These are phyloP conservation scores for Myotis myotis DNA, from an alignment of 2,797 vertebrate genomes.

Conservation along the genomic window DNA sequence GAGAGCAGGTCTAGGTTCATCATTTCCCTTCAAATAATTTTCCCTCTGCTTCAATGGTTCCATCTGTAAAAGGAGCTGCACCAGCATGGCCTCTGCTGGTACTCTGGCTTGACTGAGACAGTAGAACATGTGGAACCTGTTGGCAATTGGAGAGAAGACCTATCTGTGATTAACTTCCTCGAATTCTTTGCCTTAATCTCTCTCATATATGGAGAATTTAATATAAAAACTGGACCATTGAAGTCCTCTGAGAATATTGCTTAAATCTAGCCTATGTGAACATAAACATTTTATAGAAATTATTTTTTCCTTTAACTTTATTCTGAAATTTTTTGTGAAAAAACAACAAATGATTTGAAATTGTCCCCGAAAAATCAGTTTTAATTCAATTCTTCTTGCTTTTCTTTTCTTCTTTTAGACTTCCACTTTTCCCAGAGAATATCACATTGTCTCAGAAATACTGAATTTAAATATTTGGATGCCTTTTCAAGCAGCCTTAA, in stretches of 20 bases:
- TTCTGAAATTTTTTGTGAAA: not conserved
- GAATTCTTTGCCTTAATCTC: not conserved
- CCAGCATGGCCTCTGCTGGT: not conserved
- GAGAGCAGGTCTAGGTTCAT: not conserved
- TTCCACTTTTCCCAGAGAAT: not conserved
- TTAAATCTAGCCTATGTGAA: not conserved
- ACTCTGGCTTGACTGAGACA: not conserved
- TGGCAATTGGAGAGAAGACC: not conserved
- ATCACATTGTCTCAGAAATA: not conserved
- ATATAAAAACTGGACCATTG: not conserved
- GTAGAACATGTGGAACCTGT: not conserved
- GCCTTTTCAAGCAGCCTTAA: constrained; percentile 3
- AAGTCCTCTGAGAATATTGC: not conserved
- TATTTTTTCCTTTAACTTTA: not conserved
- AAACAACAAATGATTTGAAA: not conserved
- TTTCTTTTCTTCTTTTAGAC: not conserved
- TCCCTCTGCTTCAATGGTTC: not conserved
- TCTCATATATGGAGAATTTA: not conserved
- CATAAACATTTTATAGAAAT: not conserved
- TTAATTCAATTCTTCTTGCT: not conserved
- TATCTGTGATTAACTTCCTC: not conserved
- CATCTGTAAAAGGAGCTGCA: not conserved
- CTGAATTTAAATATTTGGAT: not conserved
- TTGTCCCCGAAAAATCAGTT: not conserved
- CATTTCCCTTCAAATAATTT: not conserved